Conservation (phyloP, 2,797 vertebrate species). For the Myotis planiceps region DNA sequence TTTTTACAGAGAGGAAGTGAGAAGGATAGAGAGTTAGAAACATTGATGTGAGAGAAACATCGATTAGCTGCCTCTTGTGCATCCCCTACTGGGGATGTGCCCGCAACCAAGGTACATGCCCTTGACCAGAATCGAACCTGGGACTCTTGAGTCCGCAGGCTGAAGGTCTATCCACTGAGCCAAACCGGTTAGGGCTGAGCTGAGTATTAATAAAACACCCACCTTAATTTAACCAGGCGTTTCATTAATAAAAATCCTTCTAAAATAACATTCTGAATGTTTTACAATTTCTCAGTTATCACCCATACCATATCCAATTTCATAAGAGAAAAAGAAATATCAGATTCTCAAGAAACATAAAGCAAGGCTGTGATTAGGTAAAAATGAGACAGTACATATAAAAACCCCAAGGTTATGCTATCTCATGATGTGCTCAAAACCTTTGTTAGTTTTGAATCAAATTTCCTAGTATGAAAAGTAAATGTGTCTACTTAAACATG, state of each 20-base stretch:
- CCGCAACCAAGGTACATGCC: too few species aligned
- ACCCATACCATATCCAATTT: not conserved
- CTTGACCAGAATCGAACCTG: too few species aligned
- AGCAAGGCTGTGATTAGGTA: not conserved
- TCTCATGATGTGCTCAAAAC: not conserved
- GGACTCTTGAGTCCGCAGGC: too few species aligned
- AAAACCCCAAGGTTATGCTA: not conserved
- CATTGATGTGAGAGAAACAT: too few species aligned
- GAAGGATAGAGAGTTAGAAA: too few species aligned
- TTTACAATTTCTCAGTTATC: not conserved
- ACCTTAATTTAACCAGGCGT: not conserved
- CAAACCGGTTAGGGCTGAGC: too few species aligned
- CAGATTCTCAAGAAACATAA: not conserved
- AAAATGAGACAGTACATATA: not conserved
- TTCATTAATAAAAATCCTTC: not conserved
- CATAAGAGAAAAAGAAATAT: not conserved
- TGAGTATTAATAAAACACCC: not conserved
- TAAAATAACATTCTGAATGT: not conserved
- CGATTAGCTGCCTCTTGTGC: too few species aligned
- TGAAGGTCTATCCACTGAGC: too few species aligned
- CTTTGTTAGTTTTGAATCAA: constrained; percentile 18
- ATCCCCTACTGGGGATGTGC: too few species aligned
- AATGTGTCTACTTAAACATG: not conserved
- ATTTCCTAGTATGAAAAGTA: not conserved
- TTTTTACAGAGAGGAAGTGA: too few species aligned